A percentile compares a stretch with the other conserved stretches of the same genome.
Conservation (phyloP, 2,113 vertebrate genomes). For the Anseranas semipalmata region DNA sequence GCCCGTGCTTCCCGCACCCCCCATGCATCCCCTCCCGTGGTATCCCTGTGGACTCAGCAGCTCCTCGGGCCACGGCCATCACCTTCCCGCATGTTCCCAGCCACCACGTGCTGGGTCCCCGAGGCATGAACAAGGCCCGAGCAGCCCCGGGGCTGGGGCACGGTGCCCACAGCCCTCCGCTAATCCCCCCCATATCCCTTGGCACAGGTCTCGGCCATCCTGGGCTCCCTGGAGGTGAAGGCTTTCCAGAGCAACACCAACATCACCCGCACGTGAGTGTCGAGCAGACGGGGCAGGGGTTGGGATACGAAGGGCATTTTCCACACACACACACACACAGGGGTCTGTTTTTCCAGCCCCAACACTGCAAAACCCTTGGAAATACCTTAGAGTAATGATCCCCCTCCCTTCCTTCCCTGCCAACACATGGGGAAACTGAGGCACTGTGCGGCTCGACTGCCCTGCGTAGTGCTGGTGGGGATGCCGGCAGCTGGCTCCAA, state of each 20-base stretch:
- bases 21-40: rapidly evolving
- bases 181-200: rapidly evolving
- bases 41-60: not conserved
- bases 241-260: constrained; percentile 48
- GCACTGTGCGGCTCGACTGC: rapidly evolving
- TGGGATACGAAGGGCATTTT: not conserved
- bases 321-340: no score
- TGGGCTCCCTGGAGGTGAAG: constrained; percentile 44
- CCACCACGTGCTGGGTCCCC: not conserved
- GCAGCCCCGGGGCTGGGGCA: not conserved
- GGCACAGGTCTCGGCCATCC: not conserved
- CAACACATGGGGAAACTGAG: not conserved
- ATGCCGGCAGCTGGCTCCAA: rapidly evolving
- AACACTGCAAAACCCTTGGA: not conserved
- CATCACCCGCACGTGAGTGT: constrained; percentile 32
- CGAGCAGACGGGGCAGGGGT: rapidly evolving
- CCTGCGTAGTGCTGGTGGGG: not conserved
- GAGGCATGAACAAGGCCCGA: not conserved
- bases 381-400: not conserved
- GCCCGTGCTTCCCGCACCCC: rapidly evolving
- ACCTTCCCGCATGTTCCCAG: rapidly evolving
- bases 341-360: not conserved
- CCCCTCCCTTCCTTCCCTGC: not conserved
- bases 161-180: rapidly evolving
- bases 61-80: no score